Conservation (phyloP, 1,140 invertebrate genomes). For the Pseudachorutes palmiensis region DNA sequence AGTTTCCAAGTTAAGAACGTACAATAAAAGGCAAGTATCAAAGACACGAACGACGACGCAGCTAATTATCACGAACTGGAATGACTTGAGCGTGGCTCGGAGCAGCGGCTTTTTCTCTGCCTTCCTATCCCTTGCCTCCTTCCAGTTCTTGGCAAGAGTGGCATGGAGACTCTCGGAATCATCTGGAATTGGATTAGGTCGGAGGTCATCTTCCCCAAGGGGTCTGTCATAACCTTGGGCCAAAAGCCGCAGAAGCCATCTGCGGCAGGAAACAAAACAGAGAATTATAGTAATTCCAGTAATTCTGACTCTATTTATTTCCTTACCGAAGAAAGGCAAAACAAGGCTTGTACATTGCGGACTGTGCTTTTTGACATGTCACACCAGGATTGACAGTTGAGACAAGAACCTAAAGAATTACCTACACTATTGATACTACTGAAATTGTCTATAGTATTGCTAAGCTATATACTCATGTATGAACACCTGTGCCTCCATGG, state of each 20-base stretch:
- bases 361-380: too few species aligned
- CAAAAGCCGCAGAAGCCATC: neutral
- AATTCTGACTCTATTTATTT: too few species aligned
- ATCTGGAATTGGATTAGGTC: neutral
- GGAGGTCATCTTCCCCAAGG: neutral
- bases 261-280: neutral
- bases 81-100: neutral
- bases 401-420: too few species aligned
- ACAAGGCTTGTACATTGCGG: too few species aligned
- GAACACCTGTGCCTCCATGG: too few species aligned
- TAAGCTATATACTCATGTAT: too few species aligned
- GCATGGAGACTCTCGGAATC: neutral
- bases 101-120: neutral
- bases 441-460: too few species aligned
- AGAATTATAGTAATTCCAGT: too few species aligned
- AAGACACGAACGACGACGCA: neutral
- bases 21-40: conserved; percentile 5
- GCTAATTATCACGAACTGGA: neutral
- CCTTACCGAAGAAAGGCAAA: too few species aligned
- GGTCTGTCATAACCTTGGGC: neutral
- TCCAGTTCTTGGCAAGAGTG: neutral
- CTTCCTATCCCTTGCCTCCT: neutral
- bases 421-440: too few species aligned
- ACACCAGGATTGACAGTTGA: too few species aligned
- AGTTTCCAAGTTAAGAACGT: neutral